Percentiles rank a stretch among this genome's conserved stretches.
These are phyloP conservation scores for Nannobrachium achirus DNA, from an alignment of 2,113 vertebrate genomes.

Conservation along the genomic window DNA sequence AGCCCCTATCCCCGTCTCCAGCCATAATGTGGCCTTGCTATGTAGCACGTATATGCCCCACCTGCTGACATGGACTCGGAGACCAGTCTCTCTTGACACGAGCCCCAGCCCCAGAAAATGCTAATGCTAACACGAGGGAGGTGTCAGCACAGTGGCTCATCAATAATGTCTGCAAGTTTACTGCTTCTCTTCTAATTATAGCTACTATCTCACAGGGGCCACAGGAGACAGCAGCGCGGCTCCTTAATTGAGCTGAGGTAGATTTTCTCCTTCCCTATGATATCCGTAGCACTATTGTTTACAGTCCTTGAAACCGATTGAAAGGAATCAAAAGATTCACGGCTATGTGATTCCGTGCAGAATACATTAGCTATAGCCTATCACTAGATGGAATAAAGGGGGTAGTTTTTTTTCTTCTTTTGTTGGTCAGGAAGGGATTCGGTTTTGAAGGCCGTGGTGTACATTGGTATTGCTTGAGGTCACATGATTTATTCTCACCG, in stretches of 20 bases:
- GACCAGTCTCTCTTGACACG: constrained; percentile 77
- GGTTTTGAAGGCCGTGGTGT: constrained; percentile 72
- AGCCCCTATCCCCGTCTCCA: constrained; percentile 54
- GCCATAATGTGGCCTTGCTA: constrained; percentile 72
- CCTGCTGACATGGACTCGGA: constrained; percentile 80
- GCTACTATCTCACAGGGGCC: constrained; percentile 66
- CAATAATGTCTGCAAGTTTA: constrained; percentile 84
- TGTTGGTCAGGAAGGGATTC: constrained; percentile 66
- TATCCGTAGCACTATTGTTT: constrained; percentile 63
- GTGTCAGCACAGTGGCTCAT: constrained; percentile 80
- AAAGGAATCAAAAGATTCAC: constrained; percentile 69
- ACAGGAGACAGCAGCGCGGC: constrained; percentile 60
- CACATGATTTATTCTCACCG: constrained; percentile 71
- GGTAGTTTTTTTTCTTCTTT: constrained; percentile 41
- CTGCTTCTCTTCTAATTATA: constrained; percentile 79
- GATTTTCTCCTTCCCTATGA: constrained; percentile 57
- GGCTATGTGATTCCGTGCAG: constrained; percentile 39
- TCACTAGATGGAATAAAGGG: constrained; percentile 45
- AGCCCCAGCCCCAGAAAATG: constrained; percentile 80
- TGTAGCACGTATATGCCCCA: constrained; percentile 75
- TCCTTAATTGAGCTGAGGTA: constrained; percentile 72
- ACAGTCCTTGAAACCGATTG: constrained; percentile 76
- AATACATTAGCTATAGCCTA: constrained; percentile 41
- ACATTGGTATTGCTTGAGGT: constrained; percentile 71
- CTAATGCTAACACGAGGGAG: constrained; percentile 86